Evolutionary conservation across 2,888 invertebrate species (phyloP).

Genomic region (Athetis lepigone): DNA sequence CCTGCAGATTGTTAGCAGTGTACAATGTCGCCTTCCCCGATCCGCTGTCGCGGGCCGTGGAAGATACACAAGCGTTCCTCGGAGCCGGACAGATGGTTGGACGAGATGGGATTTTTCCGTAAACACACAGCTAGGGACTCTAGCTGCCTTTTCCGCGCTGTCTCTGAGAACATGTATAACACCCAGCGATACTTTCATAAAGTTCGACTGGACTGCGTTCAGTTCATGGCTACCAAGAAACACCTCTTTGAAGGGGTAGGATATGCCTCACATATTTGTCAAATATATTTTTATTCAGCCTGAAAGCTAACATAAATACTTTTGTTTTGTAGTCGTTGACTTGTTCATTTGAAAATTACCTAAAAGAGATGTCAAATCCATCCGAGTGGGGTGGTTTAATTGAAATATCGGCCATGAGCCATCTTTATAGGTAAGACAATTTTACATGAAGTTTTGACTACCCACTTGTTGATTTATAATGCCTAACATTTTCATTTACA

Average conservation of each 20-base stretch:
- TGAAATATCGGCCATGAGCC: conserved; percentile 93
- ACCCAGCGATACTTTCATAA: conserved; percentile 93
- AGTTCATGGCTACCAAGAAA: conserved; percentile 92
- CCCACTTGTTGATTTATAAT: conserved; percentile 52
- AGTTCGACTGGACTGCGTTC: conserved; percentile 93
- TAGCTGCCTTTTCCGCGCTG: conserved; percentile 96
- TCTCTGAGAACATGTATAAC: conserved; percentile 95
- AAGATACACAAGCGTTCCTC: conserved; percentile 87
- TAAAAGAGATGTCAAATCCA: conserved; percentile 92
- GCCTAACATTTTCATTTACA: conserved; percentile 30
- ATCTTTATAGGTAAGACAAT: conserved; percentile 92
- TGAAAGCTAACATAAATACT: conserved; percentile 62
- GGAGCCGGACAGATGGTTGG: conserved; percentile 94
- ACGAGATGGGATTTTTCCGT: conserved; percentile 94
- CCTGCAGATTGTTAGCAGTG: conserved; percentile 85
- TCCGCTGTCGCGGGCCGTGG: conserved; percentile 87
- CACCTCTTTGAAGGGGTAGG: conserved; percentile 92
- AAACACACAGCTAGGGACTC: conserved; percentile 97
- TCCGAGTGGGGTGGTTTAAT: conserved; percentile 93
- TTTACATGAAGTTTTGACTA: conserved; percentile 54
- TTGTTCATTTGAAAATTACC: conserved; percentile 92
- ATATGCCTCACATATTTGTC: conserved; percentile 58
- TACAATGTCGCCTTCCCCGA: conserved; percentile 86
- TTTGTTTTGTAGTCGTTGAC: conserved; percentile 91
- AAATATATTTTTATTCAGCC: conserved; percentile 45